Conservation (phyloP, 2,888 invertebrate species). For the Neocrepidodera transversa region DNA sequence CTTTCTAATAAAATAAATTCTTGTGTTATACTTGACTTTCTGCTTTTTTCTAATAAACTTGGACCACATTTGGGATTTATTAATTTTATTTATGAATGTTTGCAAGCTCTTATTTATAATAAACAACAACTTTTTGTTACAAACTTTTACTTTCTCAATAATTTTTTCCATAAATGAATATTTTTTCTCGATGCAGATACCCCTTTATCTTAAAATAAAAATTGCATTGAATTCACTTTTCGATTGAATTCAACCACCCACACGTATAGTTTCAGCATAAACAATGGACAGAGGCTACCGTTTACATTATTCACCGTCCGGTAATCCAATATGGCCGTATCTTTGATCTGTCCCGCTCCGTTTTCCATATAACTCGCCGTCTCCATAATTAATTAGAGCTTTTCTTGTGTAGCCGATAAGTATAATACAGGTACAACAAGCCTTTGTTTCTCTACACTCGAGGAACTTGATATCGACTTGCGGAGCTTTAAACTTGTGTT, state of each 20-base stretch:
- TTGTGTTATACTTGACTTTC: too few species aligned
- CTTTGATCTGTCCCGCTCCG: slow-evolving; percentile 55
- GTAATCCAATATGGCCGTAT: slow-evolving; percentile 54
- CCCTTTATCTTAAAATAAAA: slow-evolving; percentile 5
- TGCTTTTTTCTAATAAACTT: too few species aligned
- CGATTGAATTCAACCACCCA: slow-evolving; percentile 30
- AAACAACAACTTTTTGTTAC: too few species aligned
- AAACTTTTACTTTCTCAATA: too few species aligned
- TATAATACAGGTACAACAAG: slow-evolving; percentile 41
- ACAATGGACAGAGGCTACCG: slow-evolving; percentile 53
- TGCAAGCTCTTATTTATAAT: too few species aligned
- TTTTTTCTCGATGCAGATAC: too few species aligned
- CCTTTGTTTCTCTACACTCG: slow-evolving; percentile 40
- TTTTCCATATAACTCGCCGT: slow-evolving; percentile 53
- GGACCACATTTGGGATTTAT: too few species aligned
- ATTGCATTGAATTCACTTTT: slow-evolving; percentile 21
- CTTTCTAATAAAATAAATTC: too few species aligned
- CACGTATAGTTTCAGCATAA: slow-evolving; percentile 43
- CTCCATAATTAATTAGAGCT: slow-evolving; percentile 54
- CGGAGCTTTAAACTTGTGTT: slow-evolving; percentile 20
- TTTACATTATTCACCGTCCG: slow-evolving; percentile 52
- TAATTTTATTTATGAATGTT: too few species aligned
- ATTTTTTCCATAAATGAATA: too few species aligned
- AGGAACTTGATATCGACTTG: slow-evolving; percentile 37
- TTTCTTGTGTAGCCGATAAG: slow-evolving; percentile 41